Conservation (phyloP, 2,888 invertebrate species). For the Lasioglossum figueresi region DNA sequence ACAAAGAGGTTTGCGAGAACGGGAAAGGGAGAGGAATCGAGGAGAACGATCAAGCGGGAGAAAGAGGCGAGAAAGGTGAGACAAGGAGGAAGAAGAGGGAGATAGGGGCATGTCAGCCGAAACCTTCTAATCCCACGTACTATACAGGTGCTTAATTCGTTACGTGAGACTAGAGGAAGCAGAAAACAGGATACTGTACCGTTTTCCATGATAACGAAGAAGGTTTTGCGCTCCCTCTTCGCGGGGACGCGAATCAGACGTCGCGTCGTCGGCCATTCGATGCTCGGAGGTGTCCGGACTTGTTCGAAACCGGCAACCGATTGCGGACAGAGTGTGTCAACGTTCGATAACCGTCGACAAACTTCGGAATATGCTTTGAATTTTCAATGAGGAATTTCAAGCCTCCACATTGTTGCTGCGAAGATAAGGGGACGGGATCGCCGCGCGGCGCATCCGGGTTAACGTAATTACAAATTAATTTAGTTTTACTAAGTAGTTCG, state of each 20-base stretch:
- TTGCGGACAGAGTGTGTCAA: not conserved
- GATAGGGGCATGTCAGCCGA: constrained; percentile 59
- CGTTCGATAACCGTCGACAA: too few relatives aligned
- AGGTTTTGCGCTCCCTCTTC: constrained; percentile 45
- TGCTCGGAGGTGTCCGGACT: not conserved
- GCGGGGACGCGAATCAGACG: constrained; percentile 32
- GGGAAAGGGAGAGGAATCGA: constrained; percentile 19
- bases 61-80: not conserved
- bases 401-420: not conserved
- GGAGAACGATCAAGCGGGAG: constrained; percentile 5
- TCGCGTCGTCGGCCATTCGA: not conserved
- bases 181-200: constrained; percentile 69
- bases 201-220: constrained; percentile 69
- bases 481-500: constrained; percentile 53
- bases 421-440: constrained; percentile 21
- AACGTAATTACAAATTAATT: constrained; percentile 58
- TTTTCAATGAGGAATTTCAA: constrained; percentile 14
- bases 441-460: constrained; percentile 50
- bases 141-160: constrained; percentile 64
- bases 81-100: constrained; percentile 20
- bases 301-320: not conserved
- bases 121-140: constrained; percentile 68
- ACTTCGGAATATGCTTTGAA: not conserved
- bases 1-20: constrained; percentile 40
- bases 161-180: constrained; percentile 67